Evolutionary conservation across 1,140 invertebrate genomes (phyloP).

Genomic region (Panagrolaimus sp.): DNA sequence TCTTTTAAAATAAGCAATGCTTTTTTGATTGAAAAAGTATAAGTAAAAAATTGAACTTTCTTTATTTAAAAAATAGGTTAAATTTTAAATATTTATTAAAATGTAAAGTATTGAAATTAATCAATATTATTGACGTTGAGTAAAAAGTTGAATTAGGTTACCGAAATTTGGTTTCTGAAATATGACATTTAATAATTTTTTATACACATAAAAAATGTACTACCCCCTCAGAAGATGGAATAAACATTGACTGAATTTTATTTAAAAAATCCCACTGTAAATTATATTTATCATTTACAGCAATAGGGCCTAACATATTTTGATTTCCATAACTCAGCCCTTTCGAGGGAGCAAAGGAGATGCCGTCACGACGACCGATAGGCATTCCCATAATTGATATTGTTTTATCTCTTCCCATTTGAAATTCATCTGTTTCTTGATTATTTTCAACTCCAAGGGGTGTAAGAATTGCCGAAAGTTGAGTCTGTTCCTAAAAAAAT

Average conservation of each 20-base stretch:
- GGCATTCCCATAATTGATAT: slow-evolving; percentile 40
- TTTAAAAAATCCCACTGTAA: slow-evolving; percentile 43
- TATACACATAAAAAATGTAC: neutral
- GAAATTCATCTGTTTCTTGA: slow-evolving; percentile 26
- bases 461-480: slow-evolving; percentile 29
- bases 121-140: slow-evolving; percentile 1
- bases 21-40: too few relatives aligned
- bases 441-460: slow-evolving; percentile 28
- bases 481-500: neutral
- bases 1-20: too few relatives aligned
- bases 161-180: slow-evolving; percentile 8
- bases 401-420: slow-evolving; percentile 33
- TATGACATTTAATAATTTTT: neutral
- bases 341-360: slow-evolving; percentile 31
- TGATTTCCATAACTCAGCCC: slow-evolving; percentile 35
- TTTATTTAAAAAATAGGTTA: too few relatives aligned
- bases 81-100: too few relatives aligned
- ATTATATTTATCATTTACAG: slow-evolving; percentile 42
- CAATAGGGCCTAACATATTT: slow-evolving; percentile 41
- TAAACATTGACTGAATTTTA: slow-evolving; percentile 21
- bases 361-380: slow-evolving; percentile 34
- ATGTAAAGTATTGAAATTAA: too few relatives aligned
- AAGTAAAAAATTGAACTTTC: too few relatives aligned
- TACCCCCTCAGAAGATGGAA: neutral
- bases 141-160: neutral